Evolutionary conservation across 2,888 invertebrate genomes (phyloP).

Genomic region (Clepsis dumicolana): DNA sequence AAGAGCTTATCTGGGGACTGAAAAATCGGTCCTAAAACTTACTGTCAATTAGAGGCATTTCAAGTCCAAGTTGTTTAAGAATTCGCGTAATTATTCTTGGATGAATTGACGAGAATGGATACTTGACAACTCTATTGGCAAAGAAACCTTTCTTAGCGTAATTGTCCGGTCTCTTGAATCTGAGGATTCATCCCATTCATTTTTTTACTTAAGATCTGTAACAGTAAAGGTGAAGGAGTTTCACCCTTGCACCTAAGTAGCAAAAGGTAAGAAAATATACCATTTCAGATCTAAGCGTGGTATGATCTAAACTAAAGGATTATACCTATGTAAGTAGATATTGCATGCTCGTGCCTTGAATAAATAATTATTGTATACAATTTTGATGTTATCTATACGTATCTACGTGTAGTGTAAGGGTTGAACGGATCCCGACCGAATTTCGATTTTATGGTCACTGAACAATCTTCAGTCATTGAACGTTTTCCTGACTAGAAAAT

Average conservation of each 20-base stretch:
- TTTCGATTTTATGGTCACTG: conserved; percentile 51
- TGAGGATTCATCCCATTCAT: not conserved
- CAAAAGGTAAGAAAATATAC: not conserved
- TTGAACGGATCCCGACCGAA: conserved; percentile 46
- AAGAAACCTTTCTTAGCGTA: conserved; percentile 32
- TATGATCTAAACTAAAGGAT: conserved; percentile 25
- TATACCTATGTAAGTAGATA: conserved; percentile 26
- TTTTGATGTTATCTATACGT: conserved; percentile 40
- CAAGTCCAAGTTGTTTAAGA: conserved; percentile 83
- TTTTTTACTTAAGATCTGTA: not conserved
- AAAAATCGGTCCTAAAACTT: too few relatives aligned
- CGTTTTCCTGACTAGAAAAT: conserved; percentile 46
- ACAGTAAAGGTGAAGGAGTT: not conserved
- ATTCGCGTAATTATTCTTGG: conserved; percentile 82
- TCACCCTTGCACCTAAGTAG: not conserved
- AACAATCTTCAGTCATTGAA: conserved; percentile 47
- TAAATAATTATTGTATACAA: conserved; percentile 43
- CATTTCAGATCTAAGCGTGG: not conserved
- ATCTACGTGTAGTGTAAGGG: conserved; percentile 42
- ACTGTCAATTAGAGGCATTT: conserved; percentile 85
- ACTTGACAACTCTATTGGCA: conserved; percentile 55
- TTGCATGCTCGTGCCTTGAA: conserved; percentile 34
- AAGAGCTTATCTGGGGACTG: too few relatives aligned
- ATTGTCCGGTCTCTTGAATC: conserved; percentile 34
- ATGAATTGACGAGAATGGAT: conserved; percentile 72